These are phyloP conservation scores for Orthonyx spaldingii DNA, from an alignment of 2,113 vertebrate genomes.

Conservation along the genomic window DNA sequence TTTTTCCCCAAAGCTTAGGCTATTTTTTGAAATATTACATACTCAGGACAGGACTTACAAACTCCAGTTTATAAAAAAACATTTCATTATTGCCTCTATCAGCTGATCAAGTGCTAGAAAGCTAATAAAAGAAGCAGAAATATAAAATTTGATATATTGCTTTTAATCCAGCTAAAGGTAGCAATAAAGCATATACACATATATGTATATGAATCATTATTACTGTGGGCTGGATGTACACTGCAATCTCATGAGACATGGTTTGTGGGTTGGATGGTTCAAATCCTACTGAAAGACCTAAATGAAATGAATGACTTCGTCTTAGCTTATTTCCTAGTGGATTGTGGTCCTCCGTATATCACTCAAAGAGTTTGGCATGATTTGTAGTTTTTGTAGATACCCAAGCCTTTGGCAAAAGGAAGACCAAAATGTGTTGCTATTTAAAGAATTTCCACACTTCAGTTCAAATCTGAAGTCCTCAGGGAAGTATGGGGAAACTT, in stretches of 20 bases:
- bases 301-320: conserved; percentile 50
- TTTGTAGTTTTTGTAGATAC: conserved; percentile 40
- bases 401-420: conserved; percentile 20
- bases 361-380: conserved; percentile 44
- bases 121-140: conserved; percentile 72
- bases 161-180: conserved; percentile 71
- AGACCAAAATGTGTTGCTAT: conserved; percentile 22
- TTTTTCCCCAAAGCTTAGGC: conserved; percentile 79
- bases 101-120: conserved; percentile 73
- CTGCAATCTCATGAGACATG: conserved; percentile 39
- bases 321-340: conserved; percentile 41
- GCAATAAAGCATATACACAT: conserved; percentile 66
- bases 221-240: conserved; percentile 45
- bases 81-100: conserved; percentile 72
- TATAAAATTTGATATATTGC: conserved; percentile 71
- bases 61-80: conserved; percentile 72
- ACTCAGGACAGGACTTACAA: conserved; percentile 68
- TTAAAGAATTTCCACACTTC: conserved; percentile 19
- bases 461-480: conserved; percentile 13
- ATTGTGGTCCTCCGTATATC: conserved; percentile 30
- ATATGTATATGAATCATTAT: conserved; percentile 69
- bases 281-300: conserved; percentile 45
- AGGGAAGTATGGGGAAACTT: conserved; percentile 8
- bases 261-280: conserved; percentile 50
- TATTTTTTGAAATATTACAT: conserved; percentile 79